phyloP scores from a whole-genome alignment of 2,888 invertebrate genomes.

The Synergus itoensis region DNA sequence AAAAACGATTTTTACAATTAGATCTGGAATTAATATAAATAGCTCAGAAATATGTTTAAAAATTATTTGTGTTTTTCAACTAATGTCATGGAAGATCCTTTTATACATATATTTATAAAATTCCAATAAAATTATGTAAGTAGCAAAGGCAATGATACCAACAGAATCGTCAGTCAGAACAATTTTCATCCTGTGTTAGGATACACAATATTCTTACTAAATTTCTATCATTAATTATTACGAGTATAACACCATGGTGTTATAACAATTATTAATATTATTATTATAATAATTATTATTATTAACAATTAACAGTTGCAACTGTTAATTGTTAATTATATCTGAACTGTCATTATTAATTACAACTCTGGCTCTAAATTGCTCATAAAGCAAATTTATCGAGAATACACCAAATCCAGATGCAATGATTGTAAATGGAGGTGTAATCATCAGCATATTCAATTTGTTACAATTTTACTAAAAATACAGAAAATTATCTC shows the following conservation, averaged over 20 bases:
- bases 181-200: slow-evolving; percentile 13
- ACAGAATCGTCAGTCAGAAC: slow-evolving; percentile 22
- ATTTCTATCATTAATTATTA: too few relatives aligned
- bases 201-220: slow-evolving; percentile 16
- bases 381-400: slow-evolving; percentile 18
- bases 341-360: slow-evolving; percentile 31
- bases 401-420: slow-evolving; percentile 7
- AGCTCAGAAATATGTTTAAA: too few relatives aligned
- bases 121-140: too few relatives aligned
- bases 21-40: too few relatives aligned
- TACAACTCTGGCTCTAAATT: slow-evolving; percentile 25
- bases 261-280: too few relatives aligned
- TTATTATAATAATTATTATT: too few relatives aligned
- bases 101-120: too few relatives aligned
- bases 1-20: too few relatives aligned
- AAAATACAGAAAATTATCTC: too few relatives aligned
- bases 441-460: slow-evolving; percentile 20
- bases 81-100: too few relatives aligned
- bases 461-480: background rate
- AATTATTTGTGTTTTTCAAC: too few relatives aligned
- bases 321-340: slow-evolving; percentile 27
- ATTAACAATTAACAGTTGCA: slow-evolving; percentile 31
- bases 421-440: slow-evolving; percentile 11
- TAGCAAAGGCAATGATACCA: background rate
- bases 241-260: too few relatives aligned